A percentile compares a stretch with the other conserved stretches of the same genome.
Conservation (phyloP, 2,113 vertebrate genomes). For the Menidia beryllina region DNA sequence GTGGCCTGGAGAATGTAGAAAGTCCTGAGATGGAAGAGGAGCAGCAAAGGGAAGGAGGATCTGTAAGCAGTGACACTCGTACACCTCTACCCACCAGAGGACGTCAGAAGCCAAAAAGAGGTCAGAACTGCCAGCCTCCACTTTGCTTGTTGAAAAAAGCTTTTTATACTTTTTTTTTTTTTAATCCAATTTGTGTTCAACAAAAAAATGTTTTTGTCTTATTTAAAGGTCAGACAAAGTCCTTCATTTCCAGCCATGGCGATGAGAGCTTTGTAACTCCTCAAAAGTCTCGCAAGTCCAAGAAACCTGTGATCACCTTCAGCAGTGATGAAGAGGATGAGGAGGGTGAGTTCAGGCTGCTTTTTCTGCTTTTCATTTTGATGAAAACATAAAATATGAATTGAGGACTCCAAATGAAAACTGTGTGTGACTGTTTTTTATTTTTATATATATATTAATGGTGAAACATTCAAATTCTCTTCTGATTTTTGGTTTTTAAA, state of each 20-base stretch:
- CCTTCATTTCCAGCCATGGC: conserved; percentile 37
- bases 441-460: too few relatives aligned
- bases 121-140: background rate
- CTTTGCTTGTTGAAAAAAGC: background rate
- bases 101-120: conserved; percentile 46
- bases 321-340: conserved; percentile 90
- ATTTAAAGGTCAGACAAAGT: conserved; percentile 71
- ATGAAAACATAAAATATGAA: too few relatives aligned
- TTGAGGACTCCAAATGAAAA: too few relatives aligned
- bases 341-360: conserved; percentile 70
- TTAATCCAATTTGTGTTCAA: background rate
- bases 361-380: background rate
- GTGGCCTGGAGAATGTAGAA: conserved; percentile 88
- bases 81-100: conserved; percentile 56
- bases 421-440: background rate
- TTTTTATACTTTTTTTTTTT: background rate
- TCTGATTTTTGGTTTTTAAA: too few relatives aligned
- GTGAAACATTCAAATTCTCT: too few relatives aligned
- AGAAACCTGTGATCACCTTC: conserved; percentile 84
- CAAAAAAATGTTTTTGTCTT: background rate
- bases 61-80: conserved; percentile 11
- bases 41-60: conserved; percentile 45
- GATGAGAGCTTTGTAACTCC: conserved; percentile 86
- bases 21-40: conserved; percentile 75
- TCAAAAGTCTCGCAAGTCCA: conserved; percentile 66